A percentile compares a stretch with the other conserved stretches of the same genome.
Conservation (phyloP, 2,797 vertebrate genomes). For the Leptodactylus fallax region DNA sequence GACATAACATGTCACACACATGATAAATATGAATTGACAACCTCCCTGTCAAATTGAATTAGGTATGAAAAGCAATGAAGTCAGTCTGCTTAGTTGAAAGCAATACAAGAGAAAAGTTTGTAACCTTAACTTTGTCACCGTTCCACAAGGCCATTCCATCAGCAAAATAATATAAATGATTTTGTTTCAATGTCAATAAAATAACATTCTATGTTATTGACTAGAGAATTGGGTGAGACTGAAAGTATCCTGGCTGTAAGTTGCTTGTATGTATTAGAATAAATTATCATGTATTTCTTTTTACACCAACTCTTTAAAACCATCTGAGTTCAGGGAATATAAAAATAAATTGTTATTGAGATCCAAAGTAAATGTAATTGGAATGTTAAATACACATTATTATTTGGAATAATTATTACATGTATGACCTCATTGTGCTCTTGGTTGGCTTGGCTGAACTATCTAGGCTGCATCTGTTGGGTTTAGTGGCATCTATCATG, state of each 20-base stretch:
- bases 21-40: constrained; percentile 47
- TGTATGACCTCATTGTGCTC: constrained; percentile 27
- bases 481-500: neutral
- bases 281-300: constrained; percentile 52
- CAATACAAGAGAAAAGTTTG: constrained; percentile 27
- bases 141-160: constrained; percentile 40
- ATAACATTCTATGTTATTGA: constrained; percentile 48
- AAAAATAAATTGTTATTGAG: constrained; percentile 37
- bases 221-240: constrained; percentile 54
- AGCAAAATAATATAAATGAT: constrained; percentile 46
- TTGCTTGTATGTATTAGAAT: constrained; percentile 47
- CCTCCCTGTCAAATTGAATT: constrained; percentile 36
- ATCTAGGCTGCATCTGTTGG: neutral
- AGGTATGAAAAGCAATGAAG: constrained; percentile 35
- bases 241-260: constrained; percentile 43
- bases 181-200: constrained; percentile 55
- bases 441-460: constrained; percentile 39
- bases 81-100: constrained; percentile 24
- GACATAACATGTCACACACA: constrained; percentile 22
- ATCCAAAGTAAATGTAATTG: constrained; percentile 56
- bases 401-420: constrained; percentile 41
- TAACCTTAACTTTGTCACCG: constrained; percentile 51
- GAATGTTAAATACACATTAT: constrained; percentile 52
- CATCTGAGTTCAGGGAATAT: constrained; percentile 28
- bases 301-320: constrained; percentile 28